Percentiles rank a stretch among this genome's conserved stretches.
These are phyloP conservation scores for Oryzias melastigma DNA, from an alignment of 2,113 vertebrate genomes.

Conservation along the genomic window DNA sequence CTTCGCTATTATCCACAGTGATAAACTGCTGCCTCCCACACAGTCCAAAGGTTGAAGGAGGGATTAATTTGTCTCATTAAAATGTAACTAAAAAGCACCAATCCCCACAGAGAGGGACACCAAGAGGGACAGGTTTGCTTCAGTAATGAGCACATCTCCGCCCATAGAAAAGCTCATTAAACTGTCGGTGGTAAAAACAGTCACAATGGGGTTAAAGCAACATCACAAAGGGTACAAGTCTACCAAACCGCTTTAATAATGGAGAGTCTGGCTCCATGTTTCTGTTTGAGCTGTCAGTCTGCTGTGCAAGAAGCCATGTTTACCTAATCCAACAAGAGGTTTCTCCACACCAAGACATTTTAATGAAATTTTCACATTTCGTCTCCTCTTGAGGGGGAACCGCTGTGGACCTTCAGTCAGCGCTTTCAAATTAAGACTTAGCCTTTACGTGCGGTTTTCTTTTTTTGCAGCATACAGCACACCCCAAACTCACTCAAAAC, in stretches of 20 bases:
- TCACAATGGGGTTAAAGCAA: constrained; percentile 35
- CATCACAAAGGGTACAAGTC: constrained; percentile 39
- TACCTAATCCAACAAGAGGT: constrained; percentile 63
- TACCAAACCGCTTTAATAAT: constrained; percentile 55
- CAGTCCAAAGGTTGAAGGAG: constrained; percentile 32
- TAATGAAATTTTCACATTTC: constrained; percentile 55
- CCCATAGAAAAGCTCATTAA: constrained; percentile 20
- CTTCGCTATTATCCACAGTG: constrained; percentile 23
- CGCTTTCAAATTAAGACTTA: constrained; percentile 44
- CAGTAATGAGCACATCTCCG: constrained; percentile 44
- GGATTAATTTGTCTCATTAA: constrained; percentile 65
- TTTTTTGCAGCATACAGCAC: constrained; percentile 19
- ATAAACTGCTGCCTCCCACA: constrained; percentile 38
- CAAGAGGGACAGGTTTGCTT: constrained; percentile 26
- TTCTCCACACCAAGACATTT: constrained; percentile 49
- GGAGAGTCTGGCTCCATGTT: constrained; percentile 32
- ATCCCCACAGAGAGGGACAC: constrained; percentile 31
- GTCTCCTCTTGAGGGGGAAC: constrained; percentile 32
- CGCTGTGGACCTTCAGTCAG: constrained; percentile 17
- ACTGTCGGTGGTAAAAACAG: constrained; percentile 40
- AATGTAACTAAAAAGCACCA: constrained; percentile 41
- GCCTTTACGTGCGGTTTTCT: constrained; percentile 9
- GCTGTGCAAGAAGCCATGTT: constrained; percentile 53
- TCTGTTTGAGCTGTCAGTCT: constrained; percentile 58
- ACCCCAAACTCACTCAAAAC: background rate